Conservation (phyloP, 1,140 invertebrate genomes). For the Sarcophaga bullata region DNA sequence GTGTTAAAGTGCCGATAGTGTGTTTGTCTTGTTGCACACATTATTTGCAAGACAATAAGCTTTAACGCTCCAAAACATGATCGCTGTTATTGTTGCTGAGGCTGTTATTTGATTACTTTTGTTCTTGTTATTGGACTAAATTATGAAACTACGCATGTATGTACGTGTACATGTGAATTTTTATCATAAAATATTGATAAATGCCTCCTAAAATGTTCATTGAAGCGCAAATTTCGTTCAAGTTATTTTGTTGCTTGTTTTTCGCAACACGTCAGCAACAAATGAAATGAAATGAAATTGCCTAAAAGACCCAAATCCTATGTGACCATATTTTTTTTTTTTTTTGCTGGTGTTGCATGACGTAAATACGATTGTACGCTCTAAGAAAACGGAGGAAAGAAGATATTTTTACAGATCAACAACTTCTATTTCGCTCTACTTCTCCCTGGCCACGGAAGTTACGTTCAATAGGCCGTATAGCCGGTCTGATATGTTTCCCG, state of each 20-base stretch:
- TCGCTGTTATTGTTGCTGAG: neutral
- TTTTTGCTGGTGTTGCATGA: too few species aligned
- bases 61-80: neutral
- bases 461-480: too few species aligned
- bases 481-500: too few species aligned
- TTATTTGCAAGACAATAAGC: neutral
- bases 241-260: neutral
- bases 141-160: neutral
- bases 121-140: neutral
- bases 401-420: too few species aligned
- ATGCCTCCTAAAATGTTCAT: slow-evolving; percentile 12
- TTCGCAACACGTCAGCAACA: too few species aligned
- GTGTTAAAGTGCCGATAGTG: neutral
- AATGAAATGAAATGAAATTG: too few species aligned
- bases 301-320: too few species aligned
- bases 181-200: slow-evolving; percentile 28
- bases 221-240: neutral
- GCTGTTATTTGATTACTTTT: neutral
- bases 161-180: neutral
- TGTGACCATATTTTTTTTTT: too few species aligned
- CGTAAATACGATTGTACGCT: too few species aligned
- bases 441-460: too few species aligned
- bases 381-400: too few species aligned
- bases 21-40: neutral
- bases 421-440: too few species aligned